Percentiles rank a stretch among this genome's conserved stretches.
Evolutionary conservation across 1,140 invertebrate genomes (phyloP).

Genomic region (Drosophila nasuta): DNA sequence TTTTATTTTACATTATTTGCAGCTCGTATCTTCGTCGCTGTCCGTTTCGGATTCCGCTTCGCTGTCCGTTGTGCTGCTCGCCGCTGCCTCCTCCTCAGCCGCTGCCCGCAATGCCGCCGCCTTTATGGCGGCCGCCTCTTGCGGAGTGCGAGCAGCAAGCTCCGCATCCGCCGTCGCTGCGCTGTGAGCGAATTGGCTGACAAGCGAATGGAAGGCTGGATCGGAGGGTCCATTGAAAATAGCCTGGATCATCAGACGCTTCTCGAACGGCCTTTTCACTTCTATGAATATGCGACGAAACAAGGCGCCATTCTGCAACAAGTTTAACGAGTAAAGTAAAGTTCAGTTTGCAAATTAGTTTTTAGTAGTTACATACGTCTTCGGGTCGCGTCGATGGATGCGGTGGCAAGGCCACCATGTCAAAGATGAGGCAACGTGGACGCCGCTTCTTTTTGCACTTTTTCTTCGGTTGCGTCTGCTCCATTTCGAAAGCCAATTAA

Average conservation of each 20-base stretch:
- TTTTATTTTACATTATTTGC: too few species aligned
- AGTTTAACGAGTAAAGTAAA: neutral
- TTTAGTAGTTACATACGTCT: neutral
- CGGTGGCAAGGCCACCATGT: neutral
- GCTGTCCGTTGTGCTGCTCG: neutral
- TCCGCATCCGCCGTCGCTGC: neutral
- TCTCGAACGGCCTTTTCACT: neutral
- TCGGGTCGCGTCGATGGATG: neutral
- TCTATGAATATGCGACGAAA: slow-evolving; percentile 1
- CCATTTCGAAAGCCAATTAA: neutral
- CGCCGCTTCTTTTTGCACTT: neutral
- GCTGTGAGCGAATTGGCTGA: neutral
- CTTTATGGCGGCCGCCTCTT: neutral
- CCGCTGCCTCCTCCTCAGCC: neutral
- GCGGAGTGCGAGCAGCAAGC: neutral
- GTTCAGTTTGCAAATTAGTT: neutral
- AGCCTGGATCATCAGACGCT: neutral
- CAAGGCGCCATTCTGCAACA: slow-evolving; percentile 1
- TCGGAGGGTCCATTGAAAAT: neutral
- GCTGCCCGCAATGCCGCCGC: neutral
- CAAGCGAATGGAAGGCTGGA: neutral
- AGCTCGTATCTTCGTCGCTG: too few species aligned
- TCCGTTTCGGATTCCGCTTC: too few species aligned
- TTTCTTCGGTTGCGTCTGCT: neutral
- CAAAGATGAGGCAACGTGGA: neutral